phyloP scores from a whole-genome alignment of 2,797 vertebrate species.

The Acrossocheilus fasciatus region DNA sequence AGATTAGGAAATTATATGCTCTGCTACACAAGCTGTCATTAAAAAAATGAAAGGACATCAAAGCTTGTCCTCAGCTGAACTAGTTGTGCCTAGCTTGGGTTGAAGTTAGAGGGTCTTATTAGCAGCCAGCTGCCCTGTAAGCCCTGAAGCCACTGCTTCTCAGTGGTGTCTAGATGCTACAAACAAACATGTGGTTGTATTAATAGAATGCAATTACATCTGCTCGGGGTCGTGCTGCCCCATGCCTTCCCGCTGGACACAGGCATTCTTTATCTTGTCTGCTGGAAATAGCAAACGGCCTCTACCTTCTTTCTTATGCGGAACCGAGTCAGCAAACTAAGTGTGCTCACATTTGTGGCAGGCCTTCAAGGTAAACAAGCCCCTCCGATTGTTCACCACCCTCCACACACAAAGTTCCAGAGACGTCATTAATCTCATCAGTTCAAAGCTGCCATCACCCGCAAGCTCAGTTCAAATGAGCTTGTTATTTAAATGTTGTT shows the following conservation, averaged over 20 bases:
- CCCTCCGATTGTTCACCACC: slow-evolving; percentile 41
- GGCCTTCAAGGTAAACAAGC: slow-evolving; percentile 63
- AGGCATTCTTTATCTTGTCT: slow-evolving; percentile 47
- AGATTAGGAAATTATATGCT: neutral
- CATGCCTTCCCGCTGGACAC: slow-evolving; percentile 35
- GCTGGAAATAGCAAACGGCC: slow-evolving; percentile 47
- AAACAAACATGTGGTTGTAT: slow-evolving; percentile 57
- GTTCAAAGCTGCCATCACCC: slow-evolving; percentile 37
- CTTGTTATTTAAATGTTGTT: too few relatives aligned
- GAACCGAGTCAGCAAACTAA: slow-evolving; percentile 48
- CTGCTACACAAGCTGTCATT: neutral
- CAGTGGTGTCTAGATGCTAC: slow-evolving; percentile 43
- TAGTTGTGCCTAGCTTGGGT: neutral
- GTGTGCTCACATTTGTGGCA: slow-evolving; percentile 28
- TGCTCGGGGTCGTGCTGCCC: slow-evolving; percentile 28
- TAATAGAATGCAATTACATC: slow-evolving; percentile 58
- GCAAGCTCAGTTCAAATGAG: slow-evolving; percentile 15
- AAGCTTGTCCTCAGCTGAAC: slow-evolving; percentile 51
- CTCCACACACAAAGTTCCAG: slow-evolving; percentile 38
- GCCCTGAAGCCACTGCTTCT: slow-evolving; percentile 47
- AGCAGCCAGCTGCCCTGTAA: neutral
- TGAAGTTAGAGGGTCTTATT: slow-evolving; percentile 16
- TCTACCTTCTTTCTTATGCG: slow-evolving; percentile 7
- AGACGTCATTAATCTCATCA: slow-evolving; percentile 66
- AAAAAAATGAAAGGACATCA: neutral